Evolutionary conservation across 2,888 invertebrate genomes (phyloP).

Genomic region (Atherix ibis): DNA sequence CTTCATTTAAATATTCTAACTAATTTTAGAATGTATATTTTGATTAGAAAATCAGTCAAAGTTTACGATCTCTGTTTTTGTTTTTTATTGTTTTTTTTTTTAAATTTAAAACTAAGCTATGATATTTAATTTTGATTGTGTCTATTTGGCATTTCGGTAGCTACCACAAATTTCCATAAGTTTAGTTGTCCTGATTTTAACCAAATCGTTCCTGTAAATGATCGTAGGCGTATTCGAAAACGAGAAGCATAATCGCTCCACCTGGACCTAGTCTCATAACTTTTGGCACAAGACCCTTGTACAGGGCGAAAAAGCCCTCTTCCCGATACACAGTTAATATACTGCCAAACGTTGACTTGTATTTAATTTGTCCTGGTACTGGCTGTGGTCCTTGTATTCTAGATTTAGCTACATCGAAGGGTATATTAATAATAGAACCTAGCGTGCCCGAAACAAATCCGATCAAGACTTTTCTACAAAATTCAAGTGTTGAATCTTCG

Average conservation of each 20-base stretch:
- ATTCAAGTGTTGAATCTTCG: slow-evolving; percentile 50
- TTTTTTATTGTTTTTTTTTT: too few relatives aligned
- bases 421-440: slow-evolving; percentile 79
- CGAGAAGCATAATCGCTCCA: slow-evolving; percentile 87
- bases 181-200: too few relatives aligned
- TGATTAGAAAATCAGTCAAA: too few relatives aligned
- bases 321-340: slow-evolving; percentile 61
- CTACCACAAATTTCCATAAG: too few relatives aligned
- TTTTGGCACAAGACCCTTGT: slow-evolving; percentile 85
- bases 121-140: too few relatives aligned
- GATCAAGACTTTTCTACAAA: slow-evolving; percentile 59
- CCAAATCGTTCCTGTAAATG: slow-evolving; percentile 43
- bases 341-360: slow-evolving; percentile 57
- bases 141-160: too few relatives aligned
- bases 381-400: slow-evolving; percentile 89
- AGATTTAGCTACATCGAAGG: slow-evolving; percentile 92
- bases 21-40: too few relatives aligned
- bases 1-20: too few relatives aligned
- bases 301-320: slow-evolving; percentile 79
- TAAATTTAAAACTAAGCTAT: too few relatives aligned
- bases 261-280: slow-evolving; percentile 83
- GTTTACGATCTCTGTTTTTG: too few relatives aligned
- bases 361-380: slow-evolving; percentile 52
- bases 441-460: slow-evolving; percentile 79
- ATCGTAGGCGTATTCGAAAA: slow-evolving; percentile 73